phyloP scores from a whole-genome alignment of 2,797 vertebrate genomes.

The Sciaenops ocellatus region DNA sequence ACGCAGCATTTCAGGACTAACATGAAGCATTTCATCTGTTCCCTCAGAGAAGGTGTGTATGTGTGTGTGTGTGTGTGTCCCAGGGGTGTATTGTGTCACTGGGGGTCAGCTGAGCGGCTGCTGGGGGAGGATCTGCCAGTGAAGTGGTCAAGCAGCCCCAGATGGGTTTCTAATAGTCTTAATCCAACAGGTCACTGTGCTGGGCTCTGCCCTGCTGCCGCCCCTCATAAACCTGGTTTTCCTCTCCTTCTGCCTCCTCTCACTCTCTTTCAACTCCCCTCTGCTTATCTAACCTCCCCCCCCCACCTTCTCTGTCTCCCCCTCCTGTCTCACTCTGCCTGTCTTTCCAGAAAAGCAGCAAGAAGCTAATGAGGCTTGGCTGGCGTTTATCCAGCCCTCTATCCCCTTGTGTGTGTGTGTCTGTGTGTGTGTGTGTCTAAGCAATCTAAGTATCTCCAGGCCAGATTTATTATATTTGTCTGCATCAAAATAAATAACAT shows the following conservation, averaged over 20 bases:
- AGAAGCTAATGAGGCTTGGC: slow-evolving; percentile 84
- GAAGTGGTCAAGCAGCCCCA: slow-evolving; percentile 84
- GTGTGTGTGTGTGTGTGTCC: slow-evolving; percentile 45
- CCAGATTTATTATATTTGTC: slow-evolving; percentile 58
- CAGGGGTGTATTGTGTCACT: slow-evolving; percentile 66
- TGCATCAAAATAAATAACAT: slow-evolving; percentile 52
- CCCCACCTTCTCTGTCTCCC: slow-evolving; percentile 20
- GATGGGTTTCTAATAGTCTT: slow-evolving; percentile 85
- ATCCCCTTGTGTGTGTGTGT: slow-evolving; percentile 62
- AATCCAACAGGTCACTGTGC: slow-evolving; percentile 82
- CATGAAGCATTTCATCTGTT: slow-evolving; percentile 66
- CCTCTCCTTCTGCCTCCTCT: slow-evolving; percentile 69
- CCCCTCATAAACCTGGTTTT: slow-evolving; percentile 66
- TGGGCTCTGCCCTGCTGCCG: slow-evolving; percentile 57
- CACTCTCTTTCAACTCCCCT: slow-evolving; percentile 74
- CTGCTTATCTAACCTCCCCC: slow-evolving; percentile 77
- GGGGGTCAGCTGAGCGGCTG: slow-evolving; percentile 76
- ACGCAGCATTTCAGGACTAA: slow-evolving; percentile 62
- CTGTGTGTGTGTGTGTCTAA: slow-evolving; percentile 28
- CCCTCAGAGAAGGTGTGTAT: slow-evolving; percentile 40
- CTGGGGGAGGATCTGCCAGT: slow-evolving; percentile 76
- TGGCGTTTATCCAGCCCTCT: slow-evolving; percentile 82
- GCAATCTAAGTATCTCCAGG: slow-evolving; percentile 31
- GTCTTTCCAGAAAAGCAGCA: slow-evolving; percentile 80
- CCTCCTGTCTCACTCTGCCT: slow-evolving; percentile 69